Evolutionary conservation across 2,113 vertebrate species (phyloP).

Genomic region (Oncorhynchus keta): DNA sequence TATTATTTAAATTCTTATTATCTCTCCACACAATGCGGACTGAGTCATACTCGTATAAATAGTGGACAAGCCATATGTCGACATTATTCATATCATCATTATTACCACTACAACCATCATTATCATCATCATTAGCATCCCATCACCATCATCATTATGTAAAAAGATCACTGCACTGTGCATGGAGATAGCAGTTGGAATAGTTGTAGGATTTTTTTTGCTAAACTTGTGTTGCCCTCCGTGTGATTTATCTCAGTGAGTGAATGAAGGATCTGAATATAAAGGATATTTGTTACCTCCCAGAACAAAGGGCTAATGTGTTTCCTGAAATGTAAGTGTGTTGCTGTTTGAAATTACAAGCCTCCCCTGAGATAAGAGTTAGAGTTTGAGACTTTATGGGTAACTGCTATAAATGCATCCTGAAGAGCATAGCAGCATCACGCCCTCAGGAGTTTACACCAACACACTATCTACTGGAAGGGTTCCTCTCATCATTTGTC

Average conservation of each 20-base stretch:
- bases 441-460: too few relatives aligned
- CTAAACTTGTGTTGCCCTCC: constrained; percentile 57
- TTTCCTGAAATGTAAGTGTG: constrained; percentile 14
- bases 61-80: too few relatives aligned
- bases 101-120: neutral
- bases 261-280: neutral
- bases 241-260: constrained; percentile 5
- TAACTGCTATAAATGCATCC: neutral
- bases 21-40: too few relatives aligned
- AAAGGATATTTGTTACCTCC: too few relatives aligned
- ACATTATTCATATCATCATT: neutral
- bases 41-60: too few relatives aligned
- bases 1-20: too few relatives aligned
- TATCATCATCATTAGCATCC: too few relatives aligned
- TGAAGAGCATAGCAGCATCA: too few relatives aligned
- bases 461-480: too few relatives aligned
- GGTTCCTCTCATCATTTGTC: too few relatives aligned
- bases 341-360: constrained; percentile 25
- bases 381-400: constrained; percentile 25
- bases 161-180: neutral
- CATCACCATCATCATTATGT: neutral
- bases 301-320: too few relatives aligned
- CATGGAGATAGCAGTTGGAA: neutral
- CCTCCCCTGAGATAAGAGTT: constrained; percentile 44
- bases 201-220: neutral